These are phyloP conservation scores for Timema cristinae DNA, from an alignment of 2,888 invertebrate genomes.

Conservation along the genomic window DNA sequence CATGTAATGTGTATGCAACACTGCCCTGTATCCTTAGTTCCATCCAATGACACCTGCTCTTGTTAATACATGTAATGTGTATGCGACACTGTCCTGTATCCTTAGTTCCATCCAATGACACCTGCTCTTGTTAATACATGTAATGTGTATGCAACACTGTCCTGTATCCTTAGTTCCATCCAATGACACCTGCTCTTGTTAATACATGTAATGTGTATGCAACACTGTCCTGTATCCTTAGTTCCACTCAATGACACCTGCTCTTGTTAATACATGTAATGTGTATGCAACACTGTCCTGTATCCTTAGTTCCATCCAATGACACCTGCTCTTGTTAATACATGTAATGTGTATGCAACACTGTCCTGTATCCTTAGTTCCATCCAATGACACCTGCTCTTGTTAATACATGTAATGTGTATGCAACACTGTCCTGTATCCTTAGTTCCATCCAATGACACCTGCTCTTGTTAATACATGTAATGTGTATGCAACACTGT, in stretches of 20 bases:
- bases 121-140: conserved; percentile 51
- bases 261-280: conserved; percentile 66
- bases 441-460: background rate
- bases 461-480: conserved; percentile 51
- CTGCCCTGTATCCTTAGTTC: conserved; percentile 77
- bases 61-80: conserved; percentile 81
- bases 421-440: conserved; percentile 98
- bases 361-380: conserved; percentile 77
- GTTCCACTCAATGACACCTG: too few relatives aligned
- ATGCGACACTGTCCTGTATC: conserved; percentile 98
- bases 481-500: conserved; percentile 99
- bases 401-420: conserved; percentile 81
- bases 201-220: conserved; percentile 92
- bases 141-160: conserved; percentile 99
- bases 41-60: too few relatives aligned
- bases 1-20: conserved; percentile 99
- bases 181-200: too few relatives aligned
- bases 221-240: conserved; percentile 92
- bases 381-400: too few relatives aligned
- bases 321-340: too few relatives aligned
- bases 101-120: background rate
- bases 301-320: conserved; percentile 48
- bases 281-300: conserved; percentile 99
- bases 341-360: conserved; percentile 99
- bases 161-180: conserved; percentile 61